phyloP scores from a whole-genome alignment of 2,797 vertebrate species.

The Tiaroga cobitis region DNA sequence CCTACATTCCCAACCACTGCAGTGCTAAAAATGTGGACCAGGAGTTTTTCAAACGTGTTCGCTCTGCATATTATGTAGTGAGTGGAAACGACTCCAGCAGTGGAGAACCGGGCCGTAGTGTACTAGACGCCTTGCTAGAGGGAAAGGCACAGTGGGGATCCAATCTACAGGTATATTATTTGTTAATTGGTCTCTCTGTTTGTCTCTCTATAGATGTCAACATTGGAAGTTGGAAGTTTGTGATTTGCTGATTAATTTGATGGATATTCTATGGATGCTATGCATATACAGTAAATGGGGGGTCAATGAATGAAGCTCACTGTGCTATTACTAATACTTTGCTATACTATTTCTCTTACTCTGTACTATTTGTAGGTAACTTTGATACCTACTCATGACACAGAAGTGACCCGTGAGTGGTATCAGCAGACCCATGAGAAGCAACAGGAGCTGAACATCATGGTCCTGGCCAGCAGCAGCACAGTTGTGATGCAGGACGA shows the following conservation, averaged over 20 bases:
- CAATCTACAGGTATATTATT: slow-evolving; percentile 90
- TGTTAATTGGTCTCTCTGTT: background rate
- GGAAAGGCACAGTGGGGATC: slow-evolving; percentile 98
- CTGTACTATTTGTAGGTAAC: slow-evolving; percentile 84
- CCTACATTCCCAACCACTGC: slow-evolving; percentile 99
- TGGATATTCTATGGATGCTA: slow-evolving; percentile 5
- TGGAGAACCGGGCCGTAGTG: slow-evolving; percentile 90
- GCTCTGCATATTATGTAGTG: slow-evolving; percentile 95
- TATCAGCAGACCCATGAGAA: slow-evolving; percentile 98
- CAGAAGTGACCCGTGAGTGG: slow-evolving; percentile 97
- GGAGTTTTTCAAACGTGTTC: slow-evolving; percentile 95
- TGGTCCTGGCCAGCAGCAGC: slow-evolving; percentile 99
- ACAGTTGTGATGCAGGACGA: slow-evolving; percentile 99
- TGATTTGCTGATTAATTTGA: background rate
- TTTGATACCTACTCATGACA: slow-evolving; percentile 97
- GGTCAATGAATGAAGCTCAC: too few relatives aligned
- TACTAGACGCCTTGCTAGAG: slow-evolving; percentile 92
- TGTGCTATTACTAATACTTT: background rate
- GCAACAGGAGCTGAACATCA: slow-evolving; percentile 97
- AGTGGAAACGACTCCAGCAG: slow-evolving; percentile 92
- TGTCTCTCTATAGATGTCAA: background rate
- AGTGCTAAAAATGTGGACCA: slow-evolving; percentile 96
- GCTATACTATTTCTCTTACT: background rate
- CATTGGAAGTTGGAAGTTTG: background rate
- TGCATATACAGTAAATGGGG: background rate